Percentiles rank a stretch among this genome's conserved stretches.
Evolutionary conservation across 2,797 vertebrate species (phyloP).

Genomic region (Chromobotia macracanthus): DNA sequence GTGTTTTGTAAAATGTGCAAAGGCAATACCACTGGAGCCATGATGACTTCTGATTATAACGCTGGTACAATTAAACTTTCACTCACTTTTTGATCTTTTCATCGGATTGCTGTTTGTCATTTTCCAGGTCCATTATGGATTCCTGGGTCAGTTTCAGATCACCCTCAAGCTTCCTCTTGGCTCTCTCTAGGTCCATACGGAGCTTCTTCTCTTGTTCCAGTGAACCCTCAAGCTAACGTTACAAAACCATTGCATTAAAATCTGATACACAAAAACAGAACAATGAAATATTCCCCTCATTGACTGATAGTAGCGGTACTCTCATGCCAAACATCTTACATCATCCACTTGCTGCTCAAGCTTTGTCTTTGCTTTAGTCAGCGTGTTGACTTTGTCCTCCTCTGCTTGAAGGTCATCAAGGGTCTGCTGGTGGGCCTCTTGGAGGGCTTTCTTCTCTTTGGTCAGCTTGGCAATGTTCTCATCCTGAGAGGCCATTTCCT

Average conservation of each 20-base stretch:
- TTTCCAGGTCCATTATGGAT: conserved; percentile 1
- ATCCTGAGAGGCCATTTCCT: conserved; percentile 75
- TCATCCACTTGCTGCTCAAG: conserved; percentile 89
- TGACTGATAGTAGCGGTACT: conserved; percentile 57
- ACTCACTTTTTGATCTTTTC: too few species aligned
- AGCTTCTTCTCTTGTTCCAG: conserved; percentile 89
- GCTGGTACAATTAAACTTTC: too few species aligned
- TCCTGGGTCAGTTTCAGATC: conserved; percentile 3
- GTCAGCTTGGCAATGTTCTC: conserved; percentile 73
- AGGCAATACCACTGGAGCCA: too few species aligned
- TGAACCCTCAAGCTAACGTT: conserved; percentile 78
- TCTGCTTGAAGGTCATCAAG: conserved; percentile 9
- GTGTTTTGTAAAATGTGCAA: too few species aligned
- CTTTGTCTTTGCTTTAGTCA: conserved; percentile 84
- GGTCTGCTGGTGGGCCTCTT: conserved; percentile 11
- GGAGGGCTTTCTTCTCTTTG: conserved; percentile 60
- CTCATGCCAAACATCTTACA: conserved; percentile 70
- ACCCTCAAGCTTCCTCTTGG: conserved; percentile 77
- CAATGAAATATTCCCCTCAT: neutral
- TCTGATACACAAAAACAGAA: neutral
- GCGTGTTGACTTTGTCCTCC: conserved; percentile 70
- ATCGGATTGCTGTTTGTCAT: conserved; percentile 65
- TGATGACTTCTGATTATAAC: too few species aligned
- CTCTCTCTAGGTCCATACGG: conserved; percentile 83
- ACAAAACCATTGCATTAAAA: neutral